These are phyloP conservation scores for Colistium nudipinnis DNA, from an alignment of 2,113 vertebrate species.

Conservation along the genomic window DNA sequence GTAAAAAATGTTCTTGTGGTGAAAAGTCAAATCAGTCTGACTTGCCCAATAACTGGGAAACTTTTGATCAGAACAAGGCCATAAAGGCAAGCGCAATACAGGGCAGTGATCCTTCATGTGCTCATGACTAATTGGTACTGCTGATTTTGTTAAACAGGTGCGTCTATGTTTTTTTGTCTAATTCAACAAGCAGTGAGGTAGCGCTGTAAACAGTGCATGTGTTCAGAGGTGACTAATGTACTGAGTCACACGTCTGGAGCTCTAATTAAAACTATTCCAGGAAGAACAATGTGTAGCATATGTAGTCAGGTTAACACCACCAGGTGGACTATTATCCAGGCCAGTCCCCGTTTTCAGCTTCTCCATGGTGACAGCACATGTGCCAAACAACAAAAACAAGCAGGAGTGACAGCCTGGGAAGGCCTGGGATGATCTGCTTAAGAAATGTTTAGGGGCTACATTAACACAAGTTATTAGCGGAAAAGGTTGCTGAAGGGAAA, in stretches of 20 bases:
- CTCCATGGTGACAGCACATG: conserved; percentile 61
- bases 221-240: conserved; percentile 31
- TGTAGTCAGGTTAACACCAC: conserved; percentile 49
- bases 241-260: conserved; percentile 34
- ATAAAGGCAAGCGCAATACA: conserved; percentile 11
- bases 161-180: neutral
- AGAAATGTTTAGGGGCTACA: neutral
- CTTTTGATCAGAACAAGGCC: conserved; percentile 31
- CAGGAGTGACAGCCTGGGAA: conserved; percentile 14
- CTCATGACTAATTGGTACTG: conserved; percentile 29
- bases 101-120: conserved; percentile 10
- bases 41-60: conserved; percentile 4
- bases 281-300: conserved; percentile 45
- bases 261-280: conserved; percentile 52
- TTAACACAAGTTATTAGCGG: neutral
- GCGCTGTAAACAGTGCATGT: neutral
- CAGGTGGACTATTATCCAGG: conserved; percentile 62
- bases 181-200: neutral
- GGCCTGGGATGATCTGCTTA: conserved; percentile 24
- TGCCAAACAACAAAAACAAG: conserved; percentile 59
- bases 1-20: conserved; percentile 6
- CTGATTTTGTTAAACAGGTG: conserved; percentile 9
- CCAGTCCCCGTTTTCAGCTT: conserved; percentile 55
- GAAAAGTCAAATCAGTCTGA: conserved; percentile 3
- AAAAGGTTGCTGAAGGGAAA: neutral